Evolutionary conservation across 2,797 vertebrate genomes (phyloP).

Genomic region (Microctenopoma steveboyesi): DNA sequence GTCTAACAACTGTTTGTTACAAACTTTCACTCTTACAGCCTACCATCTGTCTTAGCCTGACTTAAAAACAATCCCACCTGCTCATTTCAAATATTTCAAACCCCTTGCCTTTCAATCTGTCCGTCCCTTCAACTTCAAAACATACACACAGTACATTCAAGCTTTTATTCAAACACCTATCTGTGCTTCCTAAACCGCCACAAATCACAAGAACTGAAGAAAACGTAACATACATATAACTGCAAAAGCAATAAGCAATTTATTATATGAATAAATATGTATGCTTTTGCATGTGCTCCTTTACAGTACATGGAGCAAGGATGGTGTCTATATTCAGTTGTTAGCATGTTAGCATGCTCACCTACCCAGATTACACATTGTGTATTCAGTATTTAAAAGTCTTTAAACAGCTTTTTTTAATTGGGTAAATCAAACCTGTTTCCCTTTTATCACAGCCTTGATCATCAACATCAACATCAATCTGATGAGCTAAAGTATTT

Average conservation of each 20-base stretch:
- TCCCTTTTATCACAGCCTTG: not conserved
- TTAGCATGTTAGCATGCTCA: too few species aligned
- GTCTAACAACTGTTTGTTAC: constrained; percentile 38
- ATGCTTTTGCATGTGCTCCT: not conserved
- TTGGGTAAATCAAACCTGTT: not conserved
- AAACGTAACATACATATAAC: not conserved
- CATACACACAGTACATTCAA: not conserved
- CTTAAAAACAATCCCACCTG: constrained; percentile 47
- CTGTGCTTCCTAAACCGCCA: not conserved
- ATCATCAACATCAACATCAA: not conserved
- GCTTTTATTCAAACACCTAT: not conserved
- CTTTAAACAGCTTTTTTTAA: not conserved
- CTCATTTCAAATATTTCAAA: constrained; percentile 32
- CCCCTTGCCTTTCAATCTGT: constrained; percentile 39
- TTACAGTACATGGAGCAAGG: too few species aligned
- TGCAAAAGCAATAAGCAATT: not conserved
- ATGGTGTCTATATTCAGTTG: too few species aligned
- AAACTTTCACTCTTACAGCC: constrained; percentile 31
- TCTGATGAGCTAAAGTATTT: not conserved
- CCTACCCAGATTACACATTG: not conserved
- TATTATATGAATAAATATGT: too few species aligned
- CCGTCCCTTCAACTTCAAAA: constrained; percentile 26
- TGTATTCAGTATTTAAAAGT: not conserved
- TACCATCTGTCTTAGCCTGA: constrained; percentile 58
- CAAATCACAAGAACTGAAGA: not conserved